Evolutionary conservation across 1,140 invertebrate genomes (phyloP).

Genomic region (Nephila pilipes): DNA sequence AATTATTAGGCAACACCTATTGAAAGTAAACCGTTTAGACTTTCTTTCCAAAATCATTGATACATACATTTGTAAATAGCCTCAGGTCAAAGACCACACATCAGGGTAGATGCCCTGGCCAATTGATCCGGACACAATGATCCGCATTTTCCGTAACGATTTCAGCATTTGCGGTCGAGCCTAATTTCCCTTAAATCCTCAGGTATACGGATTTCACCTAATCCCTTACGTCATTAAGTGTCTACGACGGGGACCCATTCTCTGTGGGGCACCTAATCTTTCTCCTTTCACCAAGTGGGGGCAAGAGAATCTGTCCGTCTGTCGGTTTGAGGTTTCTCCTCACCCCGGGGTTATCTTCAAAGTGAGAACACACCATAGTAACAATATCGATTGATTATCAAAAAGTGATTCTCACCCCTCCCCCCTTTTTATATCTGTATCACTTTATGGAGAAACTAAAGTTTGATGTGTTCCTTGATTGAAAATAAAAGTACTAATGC

Average conservation of each 20-base stretch:
- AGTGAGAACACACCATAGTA: not conserved
- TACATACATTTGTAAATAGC: not conserved
- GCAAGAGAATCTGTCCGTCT: not conserved
- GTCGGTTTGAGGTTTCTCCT: not conserved
- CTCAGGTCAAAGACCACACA: not conserved
- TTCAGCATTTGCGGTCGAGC: constrained; percentile 57
- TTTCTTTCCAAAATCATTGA: not conserved
- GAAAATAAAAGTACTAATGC: no score
- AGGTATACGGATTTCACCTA: constrained; percentile 30
- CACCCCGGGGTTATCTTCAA: not conserved
- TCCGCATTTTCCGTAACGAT: constrained; percentile 28
- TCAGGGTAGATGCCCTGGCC: not conserved
- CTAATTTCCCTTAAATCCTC: constrained; percentile 61
- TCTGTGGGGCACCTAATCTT: constrained; percentile 45
- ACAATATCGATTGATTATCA: no score
- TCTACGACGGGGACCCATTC: not conserved
- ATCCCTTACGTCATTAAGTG: constrained; percentile 73
- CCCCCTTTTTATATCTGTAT: no score
- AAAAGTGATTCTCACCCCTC: no score
- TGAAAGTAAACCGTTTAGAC: not conserved
- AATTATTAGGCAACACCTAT: no score
- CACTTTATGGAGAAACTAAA: no score
- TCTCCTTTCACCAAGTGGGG: constrained; percentile 48
- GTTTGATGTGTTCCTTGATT: no score
- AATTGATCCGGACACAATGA: constrained; percentile 26